Evolutionary conservation across 2,797 vertebrate species (phyloP).

Genomic region (Kryptolebias ocellatus): DNA sequence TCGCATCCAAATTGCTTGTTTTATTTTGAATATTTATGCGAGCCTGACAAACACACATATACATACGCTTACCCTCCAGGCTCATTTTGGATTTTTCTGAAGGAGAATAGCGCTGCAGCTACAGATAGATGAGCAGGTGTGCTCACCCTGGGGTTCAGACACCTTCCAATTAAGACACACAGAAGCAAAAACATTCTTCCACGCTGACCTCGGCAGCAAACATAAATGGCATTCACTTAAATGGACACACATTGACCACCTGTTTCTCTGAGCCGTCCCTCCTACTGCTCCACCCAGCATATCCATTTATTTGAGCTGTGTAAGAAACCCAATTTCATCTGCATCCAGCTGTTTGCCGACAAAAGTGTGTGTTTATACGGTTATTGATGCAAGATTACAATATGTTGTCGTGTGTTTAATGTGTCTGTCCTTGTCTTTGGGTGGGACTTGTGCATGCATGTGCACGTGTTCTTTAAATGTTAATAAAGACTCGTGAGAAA

Average conservation of each 20-base stretch:
- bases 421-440: conserved; percentile 10
- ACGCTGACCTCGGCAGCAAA: conserved; percentile 68
- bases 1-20: conserved; percentile 46
- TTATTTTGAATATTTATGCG: conserved; percentile 47
- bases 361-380: conserved; percentile 44
- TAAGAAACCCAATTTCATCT: conserved; percentile 64
- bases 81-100: conserved; percentile 71
- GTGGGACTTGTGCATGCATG: conserved; percentile 14
- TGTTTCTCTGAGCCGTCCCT: conserved; percentile 48
- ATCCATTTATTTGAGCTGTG: conserved; percentile 70
- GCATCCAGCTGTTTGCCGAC: conserved; percentile 66
- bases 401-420: conserved; percentile 7
- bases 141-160: conserved; percentile 78
- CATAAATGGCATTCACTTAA: conserved; percentile 60
- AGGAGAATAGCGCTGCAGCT: conserved; percentile 67
- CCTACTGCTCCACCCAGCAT: conserved; percentile 62
- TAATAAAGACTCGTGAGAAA: conserved; percentile 26
- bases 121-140: conserved; percentile 82
- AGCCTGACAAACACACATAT: conserved; percentile 4
- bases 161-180: conserved; percentile 84
- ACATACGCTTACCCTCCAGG: conserved; percentile 44
- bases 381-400: conserved; percentile 44
- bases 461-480: conserved; percentile 46
- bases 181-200: conserved; percentile 73
- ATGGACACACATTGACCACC: conserved; percentile 56